Evolutionary conservation across 2,888 invertebrate genomes (phyloP).

Genomic region (Lasioglossum vierecki): DNA sequence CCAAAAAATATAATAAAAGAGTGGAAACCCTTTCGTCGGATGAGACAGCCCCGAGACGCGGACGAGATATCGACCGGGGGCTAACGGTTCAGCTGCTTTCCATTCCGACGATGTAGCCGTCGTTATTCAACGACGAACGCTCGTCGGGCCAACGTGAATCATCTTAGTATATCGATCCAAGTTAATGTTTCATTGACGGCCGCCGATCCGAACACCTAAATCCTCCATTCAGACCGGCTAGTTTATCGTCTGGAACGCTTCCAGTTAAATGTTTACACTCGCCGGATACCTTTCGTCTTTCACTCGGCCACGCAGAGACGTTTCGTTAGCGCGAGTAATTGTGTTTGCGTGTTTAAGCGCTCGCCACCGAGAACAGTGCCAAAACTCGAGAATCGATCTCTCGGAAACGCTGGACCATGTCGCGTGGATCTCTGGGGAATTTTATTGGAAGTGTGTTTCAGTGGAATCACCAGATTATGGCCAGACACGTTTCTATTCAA

Average conservation of each 20-base stretch:
- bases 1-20: background rate
- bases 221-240: conserved; percentile 40
- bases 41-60: background rate
- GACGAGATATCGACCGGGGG: conserved; percentile 35
- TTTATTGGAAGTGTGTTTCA: background rate
- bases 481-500: background rate
- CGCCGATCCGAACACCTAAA: conserved; percentile 21
- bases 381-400: conserved; percentile 24
- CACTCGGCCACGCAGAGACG: conserved; percentile 12
- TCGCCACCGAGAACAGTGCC: conserved; percentile 12
- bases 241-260: conserved; percentile 54
- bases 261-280: conserved; percentile 52
- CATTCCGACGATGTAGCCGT: background rate
- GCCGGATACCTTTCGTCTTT: conserved; percentile 29
- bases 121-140: conserved; percentile 13
- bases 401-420: background rate
- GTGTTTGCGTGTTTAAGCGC: conserved; percentile 48
- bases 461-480: background rate
- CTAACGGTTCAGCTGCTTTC: background rate
- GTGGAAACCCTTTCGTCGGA: background rate
- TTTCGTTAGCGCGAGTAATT: conserved; percentile 55
- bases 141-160: conserved; percentile 39
- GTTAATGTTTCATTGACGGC: conserved; percentile 39
- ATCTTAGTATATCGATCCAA: conserved; percentile 46
- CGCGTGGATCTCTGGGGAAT: background rate